Evolutionary conservation across 2,797 vertebrate genomes (phyloP).

Genomic region (Argyrosomus regius): DNA sequence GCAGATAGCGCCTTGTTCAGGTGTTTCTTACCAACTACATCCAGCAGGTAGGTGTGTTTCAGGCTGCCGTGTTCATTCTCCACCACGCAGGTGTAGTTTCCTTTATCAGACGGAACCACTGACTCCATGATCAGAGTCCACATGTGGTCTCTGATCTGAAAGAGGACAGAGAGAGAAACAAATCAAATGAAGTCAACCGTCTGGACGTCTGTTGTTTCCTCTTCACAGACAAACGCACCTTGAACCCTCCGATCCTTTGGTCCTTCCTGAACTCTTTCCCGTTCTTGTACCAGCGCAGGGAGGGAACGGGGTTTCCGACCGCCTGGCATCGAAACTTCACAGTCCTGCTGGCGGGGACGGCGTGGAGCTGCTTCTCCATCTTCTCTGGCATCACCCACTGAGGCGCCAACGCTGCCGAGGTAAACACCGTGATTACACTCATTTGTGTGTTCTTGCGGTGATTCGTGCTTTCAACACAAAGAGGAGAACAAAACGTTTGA

Average conservation of each 20-base stretch:
- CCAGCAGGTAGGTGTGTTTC: conserved; percentile 92
- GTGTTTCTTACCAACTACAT: conserved; percentile 90
- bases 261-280: conserved; percentile 92
- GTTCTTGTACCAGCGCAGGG: conserved; percentile 92
- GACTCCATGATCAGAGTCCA: conserved; percentile 97
- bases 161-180: not conserved
- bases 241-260: conserved; percentile 93
- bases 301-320: conserved; percentile 88
- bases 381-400: conserved; percentile 92
- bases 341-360: conserved; percentile 88
- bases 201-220: not conserved
- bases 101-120: conserved; percentile 92
- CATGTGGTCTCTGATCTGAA: conserved; percentile 90
- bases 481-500: not conserved
- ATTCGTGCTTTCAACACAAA: not conserved
- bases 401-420: conserved; percentile 82
- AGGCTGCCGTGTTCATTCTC: conserved; percentile 91
- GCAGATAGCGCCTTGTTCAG: no score
- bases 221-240: conserved; percentile 78
- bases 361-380: conserved; percentile 93
- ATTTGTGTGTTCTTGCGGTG: not conserved
- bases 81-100: conserved; percentile 95
- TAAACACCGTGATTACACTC: conserved; percentile 6
- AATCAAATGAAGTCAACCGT: fast-evolving
- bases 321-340: conserved; percentile 93